A percentile compares a stretch with the other conserved stretches of the same genome.
These are phyloP conservation scores for Bubalus kerabau DNA, from an alignment of 2,113 vertebrate genomes.

Conservation along the genomic window DNA sequence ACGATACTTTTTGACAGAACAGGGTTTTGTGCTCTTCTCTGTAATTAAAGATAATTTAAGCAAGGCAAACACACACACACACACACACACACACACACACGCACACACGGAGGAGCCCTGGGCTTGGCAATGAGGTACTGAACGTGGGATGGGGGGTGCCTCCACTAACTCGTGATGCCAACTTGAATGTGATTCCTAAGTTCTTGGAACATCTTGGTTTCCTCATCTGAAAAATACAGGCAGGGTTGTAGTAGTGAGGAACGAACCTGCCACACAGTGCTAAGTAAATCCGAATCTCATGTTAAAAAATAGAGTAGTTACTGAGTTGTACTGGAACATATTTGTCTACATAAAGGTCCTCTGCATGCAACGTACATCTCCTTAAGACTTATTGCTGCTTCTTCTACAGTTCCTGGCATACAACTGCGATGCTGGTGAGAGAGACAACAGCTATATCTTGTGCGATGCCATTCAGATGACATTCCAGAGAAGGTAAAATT, in stretches of 20 bases:
- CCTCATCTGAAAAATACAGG: neutral
- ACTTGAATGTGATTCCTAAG: neutral
- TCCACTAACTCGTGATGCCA: neutral
- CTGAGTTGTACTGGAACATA: neutral
- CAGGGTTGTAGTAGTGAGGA: neutral
- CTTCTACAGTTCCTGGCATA: too few relatives aligned
- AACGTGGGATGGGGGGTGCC: neutral
- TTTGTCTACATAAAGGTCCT: neutral
- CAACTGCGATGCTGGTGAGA: neutral
- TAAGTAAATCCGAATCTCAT: neutral
- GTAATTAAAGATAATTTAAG: slow-evolving; percentile 1
- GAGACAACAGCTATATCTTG: neutral
- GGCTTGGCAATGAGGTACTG: neutral
- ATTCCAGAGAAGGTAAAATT: neutral
- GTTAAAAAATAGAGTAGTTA: neutral
- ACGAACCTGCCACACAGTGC: neutral
- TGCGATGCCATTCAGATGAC: neutral
- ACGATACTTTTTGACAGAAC: neutral
- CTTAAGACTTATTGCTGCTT: neutral
- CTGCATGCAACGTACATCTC: neutral
- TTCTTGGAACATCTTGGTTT: neutral
- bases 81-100: neutral
- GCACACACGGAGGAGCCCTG: neutral
- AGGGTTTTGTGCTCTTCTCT: neutral
- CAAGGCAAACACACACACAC: neutral